These are phyloP conservation scores for Macrophya alboannulata DNA, from an alignment of 2,888 invertebrate species.

Conservation along the genomic window DNA sequence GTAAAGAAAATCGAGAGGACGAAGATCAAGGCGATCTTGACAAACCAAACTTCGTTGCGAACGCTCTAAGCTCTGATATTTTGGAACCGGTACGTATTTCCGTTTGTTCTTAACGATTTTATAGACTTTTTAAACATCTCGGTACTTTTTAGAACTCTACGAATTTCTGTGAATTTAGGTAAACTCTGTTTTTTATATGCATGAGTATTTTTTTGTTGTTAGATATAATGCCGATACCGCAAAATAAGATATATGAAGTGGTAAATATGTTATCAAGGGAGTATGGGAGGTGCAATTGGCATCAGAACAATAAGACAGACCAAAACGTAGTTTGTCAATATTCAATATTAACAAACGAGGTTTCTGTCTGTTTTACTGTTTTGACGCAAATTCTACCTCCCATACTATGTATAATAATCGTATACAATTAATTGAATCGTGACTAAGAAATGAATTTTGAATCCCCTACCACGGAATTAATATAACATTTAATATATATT, in stretches of 20 bases:
- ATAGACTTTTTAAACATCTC: neutral
- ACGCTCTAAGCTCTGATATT: neutral
- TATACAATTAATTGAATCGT: neutral
- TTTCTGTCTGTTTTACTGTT: too few relatives aligned
- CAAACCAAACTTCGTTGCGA: slow-evolving; percentile 18
- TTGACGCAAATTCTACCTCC: too few relatives aligned
- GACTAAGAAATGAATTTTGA: neutral
- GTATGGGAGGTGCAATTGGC: too few relatives aligned
- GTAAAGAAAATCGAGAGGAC: slow-evolving; percentile 59
- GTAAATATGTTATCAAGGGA: neutral
- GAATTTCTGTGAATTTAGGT: neutral
- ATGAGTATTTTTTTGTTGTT: neutral
- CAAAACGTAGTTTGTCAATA: too few relatives aligned
- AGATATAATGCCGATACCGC: neutral
- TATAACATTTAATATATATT: slow-evolving; percentile 43
- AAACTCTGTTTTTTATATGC: neutral
- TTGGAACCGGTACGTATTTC: slow-evolving; percentile 43
- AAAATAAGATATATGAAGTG: neutral
- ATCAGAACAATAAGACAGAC: neutral
- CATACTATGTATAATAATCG: neutral
- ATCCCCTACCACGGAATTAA: neutral
- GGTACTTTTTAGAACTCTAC: neutral
- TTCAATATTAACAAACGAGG: too few relatives aligned
- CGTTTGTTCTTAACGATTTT: neutral
- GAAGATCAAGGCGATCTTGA: slow-evolving; percentile 44